A percentile compares a stretch with the other conserved stretches of the same genome.
These are phyloP conservation scores for Sanderia malayensis DNA, from an alignment of 30 jellyfish, hydroid and myxozoan species.

Conservation along the genomic window DNA sequence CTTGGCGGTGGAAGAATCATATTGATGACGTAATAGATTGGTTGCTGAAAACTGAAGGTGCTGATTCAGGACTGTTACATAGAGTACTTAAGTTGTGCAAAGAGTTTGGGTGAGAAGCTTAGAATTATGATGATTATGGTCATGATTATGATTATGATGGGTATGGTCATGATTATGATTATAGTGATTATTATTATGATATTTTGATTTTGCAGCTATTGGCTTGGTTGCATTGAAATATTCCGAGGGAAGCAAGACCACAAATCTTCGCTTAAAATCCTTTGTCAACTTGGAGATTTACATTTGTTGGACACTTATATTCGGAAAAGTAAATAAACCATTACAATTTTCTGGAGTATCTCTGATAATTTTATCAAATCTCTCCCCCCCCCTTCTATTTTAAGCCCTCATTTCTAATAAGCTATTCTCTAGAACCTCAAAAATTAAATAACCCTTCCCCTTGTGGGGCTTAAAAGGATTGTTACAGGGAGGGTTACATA, in stretches of 20 bases:
- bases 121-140: not conserved
- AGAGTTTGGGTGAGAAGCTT: conserved; percentile 39
- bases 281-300: conserved; percentile 58
- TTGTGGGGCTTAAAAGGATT: no score
- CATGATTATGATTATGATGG: not conserved
- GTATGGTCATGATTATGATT: not conserved
- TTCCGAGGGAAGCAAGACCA: conserved; percentile 26
- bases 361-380: no score
- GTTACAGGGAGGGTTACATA: no score
- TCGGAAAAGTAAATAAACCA: conserved; percentile 16
- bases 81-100: conserved; percentile 42
- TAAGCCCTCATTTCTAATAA: no score
- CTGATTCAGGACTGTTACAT: conserved; percentile 19
- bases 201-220: conserved; percentile 31
- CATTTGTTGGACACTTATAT: conserved; percentile 22
- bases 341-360: no score
- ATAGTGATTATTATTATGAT: no score
- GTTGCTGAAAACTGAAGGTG: conserved; percentile 23
- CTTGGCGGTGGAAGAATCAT: conserved; percentile 34
- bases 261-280: conserved; percentile 42
- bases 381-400: no score
- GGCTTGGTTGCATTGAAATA: conserved; percentile 54
- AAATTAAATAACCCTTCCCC: no score
- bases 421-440: no score
- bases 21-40: conserved; percentile 36